Conservation (phyloP, 2,888 invertebrate species). For the Leucania comma region DNA sequence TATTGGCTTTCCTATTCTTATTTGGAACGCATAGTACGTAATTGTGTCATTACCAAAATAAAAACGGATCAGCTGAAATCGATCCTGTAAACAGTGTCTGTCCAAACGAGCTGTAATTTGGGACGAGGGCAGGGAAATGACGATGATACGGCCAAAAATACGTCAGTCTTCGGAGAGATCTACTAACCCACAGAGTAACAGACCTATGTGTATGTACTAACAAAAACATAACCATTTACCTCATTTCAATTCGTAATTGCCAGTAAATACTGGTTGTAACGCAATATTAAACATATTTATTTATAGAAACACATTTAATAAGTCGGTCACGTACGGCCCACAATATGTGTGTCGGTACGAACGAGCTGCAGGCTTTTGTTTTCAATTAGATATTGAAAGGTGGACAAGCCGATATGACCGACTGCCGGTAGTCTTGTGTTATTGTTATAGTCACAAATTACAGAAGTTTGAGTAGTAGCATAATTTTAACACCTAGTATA, state of each 20-base stretch:
- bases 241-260: slow-evolving; percentile 23
- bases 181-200: background rate
- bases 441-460: slow-evolving; percentile 1
- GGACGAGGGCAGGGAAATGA: background rate
- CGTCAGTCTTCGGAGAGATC: no score
- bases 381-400: slow-evolving; percentile 45
- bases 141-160: no score
- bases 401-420: slow-evolving; percentile 15
- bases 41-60: background rate
- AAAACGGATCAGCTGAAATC: background rate
- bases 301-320: slow-evolving; percentile 38
- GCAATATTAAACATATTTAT: slow-evolving; percentile 39
- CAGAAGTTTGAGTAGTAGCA: slow-evolving; percentile 1
- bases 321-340: slow-evolving; percentile 51
- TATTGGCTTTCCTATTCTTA: no score
- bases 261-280: slow-evolving; percentile 20
- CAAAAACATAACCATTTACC: slow-evolving; percentile 32
- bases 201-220: background rate
- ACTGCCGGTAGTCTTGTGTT: slow-evolving; percentile 6
- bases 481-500: background rate
- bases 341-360: slow-evolving; percentile 29
- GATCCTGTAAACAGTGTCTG: background rate
- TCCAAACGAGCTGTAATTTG: background rate
- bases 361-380: slow-evolving; percentile 44
- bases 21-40: background rate